These are phyloP conservation scores for Ericerus pela DNA, from an alignment of 1,140 invertebrate species.

Conservation along the genomic window DNA sequence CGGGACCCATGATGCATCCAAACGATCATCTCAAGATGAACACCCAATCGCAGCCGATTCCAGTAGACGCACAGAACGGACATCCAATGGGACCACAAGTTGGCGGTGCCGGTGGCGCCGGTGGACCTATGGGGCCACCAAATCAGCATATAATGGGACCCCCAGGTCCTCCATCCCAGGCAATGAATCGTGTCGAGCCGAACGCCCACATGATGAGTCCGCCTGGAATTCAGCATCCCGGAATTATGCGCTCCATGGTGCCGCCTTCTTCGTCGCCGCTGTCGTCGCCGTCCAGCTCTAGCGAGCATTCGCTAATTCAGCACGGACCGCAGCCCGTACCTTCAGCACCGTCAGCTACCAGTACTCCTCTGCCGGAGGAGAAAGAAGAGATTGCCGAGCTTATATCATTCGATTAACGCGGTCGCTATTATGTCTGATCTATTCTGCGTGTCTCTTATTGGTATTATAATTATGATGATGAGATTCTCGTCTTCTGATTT, in stretches of 20 bases:
- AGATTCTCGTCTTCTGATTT: too few species aligned
- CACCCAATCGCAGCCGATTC: background rate
- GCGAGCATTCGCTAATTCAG: background rate
- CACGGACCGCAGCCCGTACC: background rate
- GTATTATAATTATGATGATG: too few species aligned
- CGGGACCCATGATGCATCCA: too few species aligned
- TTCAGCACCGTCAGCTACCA: background rate
- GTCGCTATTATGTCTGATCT: too few species aligned
- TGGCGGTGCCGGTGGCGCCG: background rate
- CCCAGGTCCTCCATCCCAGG: background rate
- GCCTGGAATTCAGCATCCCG: background rate
- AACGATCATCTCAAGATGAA: too few species aligned
- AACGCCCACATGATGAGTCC: background rate
- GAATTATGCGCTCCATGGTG: background rate
- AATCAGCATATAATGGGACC: background rate
- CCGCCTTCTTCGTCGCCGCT: background rate
- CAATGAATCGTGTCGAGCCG: background rate
- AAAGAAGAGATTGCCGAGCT: conserved; percentile 1
- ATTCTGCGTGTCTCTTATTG: too few species aligned
- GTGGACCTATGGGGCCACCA: background rate
- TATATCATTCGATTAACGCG: conserved; percentile 1
- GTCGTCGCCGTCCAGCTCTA: background rate
- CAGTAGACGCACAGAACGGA: background rate
- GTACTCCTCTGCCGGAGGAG: background rate
- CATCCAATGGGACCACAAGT: background rate